Evolutionary conservation across 1,140 invertebrate genomes (phyloP).

Genomic region (Leptinotarsa undecemlineata): DNA sequence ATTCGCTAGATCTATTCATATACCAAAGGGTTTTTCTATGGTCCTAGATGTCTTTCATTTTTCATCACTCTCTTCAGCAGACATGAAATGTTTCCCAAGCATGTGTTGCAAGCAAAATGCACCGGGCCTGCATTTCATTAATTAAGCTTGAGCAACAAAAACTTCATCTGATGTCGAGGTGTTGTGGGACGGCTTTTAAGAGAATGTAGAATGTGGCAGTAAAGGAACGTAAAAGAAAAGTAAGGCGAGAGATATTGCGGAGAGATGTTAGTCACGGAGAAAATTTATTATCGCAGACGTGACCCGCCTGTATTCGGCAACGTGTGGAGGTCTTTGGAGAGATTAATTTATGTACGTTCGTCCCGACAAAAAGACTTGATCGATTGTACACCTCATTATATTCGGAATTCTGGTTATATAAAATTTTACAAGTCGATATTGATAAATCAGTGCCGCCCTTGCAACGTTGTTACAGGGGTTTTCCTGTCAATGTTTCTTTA

Average conservation of each 20-base stretch:
- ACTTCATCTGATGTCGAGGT: neutral
- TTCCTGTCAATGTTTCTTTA: too few relatives aligned
- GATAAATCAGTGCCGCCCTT: too few relatives aligned
- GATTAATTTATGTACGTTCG: too few relatives aligned
- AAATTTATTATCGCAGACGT: constrained; percentile 1
- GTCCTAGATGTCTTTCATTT: too few relatives aligned
- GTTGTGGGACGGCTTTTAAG: neutral
- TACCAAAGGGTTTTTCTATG: neutral
- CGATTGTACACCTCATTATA: too few relatives aligned
- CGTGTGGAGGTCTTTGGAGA: too few relatives aligned
- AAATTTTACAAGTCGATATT: too few relatives aligned
- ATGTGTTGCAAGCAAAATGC: neutral
- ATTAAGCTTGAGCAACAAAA: neutral
- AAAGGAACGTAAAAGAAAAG: neutral
- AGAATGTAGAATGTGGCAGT: neutral
- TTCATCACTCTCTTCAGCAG: too few relatives aligned
- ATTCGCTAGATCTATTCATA: neutral
- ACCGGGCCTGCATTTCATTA: neutral
- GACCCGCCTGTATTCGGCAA: neutral
- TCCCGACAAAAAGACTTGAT: too few relatives aligned
- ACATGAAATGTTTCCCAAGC: neutral
- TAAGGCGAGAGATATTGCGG: constrained; percentile 1
- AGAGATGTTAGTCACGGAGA: constrained; percentile 2
- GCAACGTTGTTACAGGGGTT: too few relatives aligned
- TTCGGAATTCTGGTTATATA: too few relatives aligned